Evolutionary conservation across 2,888 invertebrate genomes (phyloP).

Genomic region (Stratiomys singularior): DNA sequence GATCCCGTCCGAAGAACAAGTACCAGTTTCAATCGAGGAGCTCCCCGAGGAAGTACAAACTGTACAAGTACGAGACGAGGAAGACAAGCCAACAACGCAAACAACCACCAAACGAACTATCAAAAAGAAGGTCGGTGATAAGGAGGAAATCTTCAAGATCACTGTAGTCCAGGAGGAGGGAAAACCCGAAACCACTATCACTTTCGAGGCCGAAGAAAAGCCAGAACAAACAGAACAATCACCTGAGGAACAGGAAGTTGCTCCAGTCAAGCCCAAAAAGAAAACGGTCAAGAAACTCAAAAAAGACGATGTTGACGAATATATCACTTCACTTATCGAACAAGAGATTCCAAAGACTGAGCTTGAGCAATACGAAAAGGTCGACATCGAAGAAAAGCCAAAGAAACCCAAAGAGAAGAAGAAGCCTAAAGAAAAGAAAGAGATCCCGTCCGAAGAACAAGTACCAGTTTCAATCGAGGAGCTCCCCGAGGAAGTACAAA

Average conservation of each 20-base stretch:
- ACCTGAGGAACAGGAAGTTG: not conserved
- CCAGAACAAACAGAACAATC: not conserved
- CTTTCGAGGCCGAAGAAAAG: slow-evolving; percentile 54
- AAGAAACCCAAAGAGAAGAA: slow-evolving; percentile 60
- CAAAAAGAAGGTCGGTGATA: slow-evolving; percentile 63
- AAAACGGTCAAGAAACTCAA: slow-evolving; percentile 59
- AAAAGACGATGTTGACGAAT: slow-evolving; percentile 62
- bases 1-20: slow-evolving; percentile 55
- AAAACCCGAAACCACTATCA: slow-evolving; percentile 23
- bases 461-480: slow-evolving; percentile 50
- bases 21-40: slow-evolving; percentile 54
- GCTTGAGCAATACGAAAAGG: slow-evolving; percentile 63
- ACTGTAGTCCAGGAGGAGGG: slow-evolving; percentile 60
- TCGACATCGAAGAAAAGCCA: slow-evolving; percentile 61
- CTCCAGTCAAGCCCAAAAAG: slow-evolving; percentile 55
- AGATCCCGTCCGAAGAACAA: slow-evolving; percentile 53
- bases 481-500: slow-evolving; percentile 53
- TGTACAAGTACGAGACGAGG: slow-evolving; percentile 63
- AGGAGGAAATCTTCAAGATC: slow-evolving; percentile 63
- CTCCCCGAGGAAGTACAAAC: slow-evolving; percentile 64
- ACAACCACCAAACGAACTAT: slow-evolving; percentile 64
- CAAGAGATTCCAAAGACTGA: slow-evolving; percentile 65
- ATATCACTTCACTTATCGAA: slow-evolving; percentile 63
- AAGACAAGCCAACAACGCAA: slow-evolving; percentile 63
- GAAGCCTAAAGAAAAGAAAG: slow-evolving; percentile 53